Evolutionary conservation across 1,140 invertebrate species (phyloP).

Genomic region (Chrysopa pallens): DNA sequence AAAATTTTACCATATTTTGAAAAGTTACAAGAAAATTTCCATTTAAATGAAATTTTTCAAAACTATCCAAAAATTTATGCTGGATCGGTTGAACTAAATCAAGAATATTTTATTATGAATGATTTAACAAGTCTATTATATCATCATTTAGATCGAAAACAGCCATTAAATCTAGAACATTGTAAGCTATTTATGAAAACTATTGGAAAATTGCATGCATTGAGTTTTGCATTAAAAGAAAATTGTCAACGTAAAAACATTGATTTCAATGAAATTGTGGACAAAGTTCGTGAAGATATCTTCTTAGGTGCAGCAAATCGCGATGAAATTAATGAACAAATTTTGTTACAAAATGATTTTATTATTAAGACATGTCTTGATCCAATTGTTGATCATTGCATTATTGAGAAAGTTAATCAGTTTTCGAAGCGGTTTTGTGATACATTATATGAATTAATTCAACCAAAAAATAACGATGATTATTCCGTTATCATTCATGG

Average conservation of each 20-base stretch:
- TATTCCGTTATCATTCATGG: not conserved
- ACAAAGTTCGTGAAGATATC: not conserved
- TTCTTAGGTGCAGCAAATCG: not conserved
- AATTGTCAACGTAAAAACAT: not conserved
- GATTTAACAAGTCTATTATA: not conserved
- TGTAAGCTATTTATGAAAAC: not conserved
- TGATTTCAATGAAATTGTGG: not conserved
- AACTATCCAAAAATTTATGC: not conserved
- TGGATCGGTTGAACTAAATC: not conserved
- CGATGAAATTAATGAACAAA: not conserved
- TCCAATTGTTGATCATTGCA: not conserved
- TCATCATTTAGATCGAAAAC: not conserved
- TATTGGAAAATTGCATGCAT: not conserved
- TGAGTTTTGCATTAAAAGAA: not conserved
- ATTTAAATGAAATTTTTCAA: not conserved
- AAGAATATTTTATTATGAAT: not conserved
- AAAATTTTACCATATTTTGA: not conserved
- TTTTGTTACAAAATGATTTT: not conserved
- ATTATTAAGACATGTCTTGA: not conserved
- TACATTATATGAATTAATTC: not conserved
- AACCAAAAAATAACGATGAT: not conserved
- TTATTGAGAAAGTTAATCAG: not conserved
- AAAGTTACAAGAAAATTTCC: not conserved
- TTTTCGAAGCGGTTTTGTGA: not conserved
- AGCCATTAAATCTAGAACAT: not conserved